A percentile compares a stretch with the other conserved stretches of the same genome.
These are phyloP conservation scores for Nipponia nippon DNA, from an alignment of 2,113 vertebrate genomes.

Conservation along the genomic window DNA sequence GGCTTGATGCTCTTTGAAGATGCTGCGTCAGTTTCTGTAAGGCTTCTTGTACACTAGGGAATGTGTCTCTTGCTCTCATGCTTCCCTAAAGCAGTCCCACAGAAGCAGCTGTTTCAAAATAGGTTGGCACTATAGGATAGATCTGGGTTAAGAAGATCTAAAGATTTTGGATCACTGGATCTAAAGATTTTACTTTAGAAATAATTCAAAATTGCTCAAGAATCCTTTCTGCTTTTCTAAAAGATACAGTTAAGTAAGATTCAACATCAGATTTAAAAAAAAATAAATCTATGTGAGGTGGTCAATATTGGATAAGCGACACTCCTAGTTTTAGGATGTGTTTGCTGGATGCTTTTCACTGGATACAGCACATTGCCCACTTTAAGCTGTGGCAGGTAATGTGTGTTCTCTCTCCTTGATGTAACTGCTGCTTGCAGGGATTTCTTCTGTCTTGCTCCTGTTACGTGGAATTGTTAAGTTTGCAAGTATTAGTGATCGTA, in stretches of 20 bases:
- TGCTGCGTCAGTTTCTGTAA: not conserved
- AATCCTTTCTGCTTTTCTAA: not conserved
- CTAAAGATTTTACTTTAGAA: conserved; percentile 25
- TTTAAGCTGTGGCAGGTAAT: not conserved
- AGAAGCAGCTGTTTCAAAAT: conserved; percentile 53
- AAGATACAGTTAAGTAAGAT: not conserved
- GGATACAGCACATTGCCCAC: not conserved
- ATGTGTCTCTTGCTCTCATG: not conserved
- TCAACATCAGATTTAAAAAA: not conserved
- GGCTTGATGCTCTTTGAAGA: not conserved
- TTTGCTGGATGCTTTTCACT: not conserved
- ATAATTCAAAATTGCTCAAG: not conserved
- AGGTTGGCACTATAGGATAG: conserved; percentile 29
- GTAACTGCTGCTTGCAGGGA: not conserved
- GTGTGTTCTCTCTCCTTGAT: not conserved
- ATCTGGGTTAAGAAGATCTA: conserved; percentile 49
- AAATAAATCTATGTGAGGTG: not conserved
- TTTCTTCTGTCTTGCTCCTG: not conserved
- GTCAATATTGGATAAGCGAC: not conserved
- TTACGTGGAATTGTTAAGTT: not conserved
- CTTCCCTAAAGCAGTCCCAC: not conserved
- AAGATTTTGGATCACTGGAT: not conserved
- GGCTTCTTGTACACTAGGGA: not conserved
- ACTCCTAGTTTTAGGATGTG: not conserved
- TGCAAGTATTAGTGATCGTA: not conserved